Percentiles rank a stretch among this genome's conserved stretches.
Conservation (phyloP, 2,888 invertebrate genomes). For the Osmoderma eremita region DNA sequence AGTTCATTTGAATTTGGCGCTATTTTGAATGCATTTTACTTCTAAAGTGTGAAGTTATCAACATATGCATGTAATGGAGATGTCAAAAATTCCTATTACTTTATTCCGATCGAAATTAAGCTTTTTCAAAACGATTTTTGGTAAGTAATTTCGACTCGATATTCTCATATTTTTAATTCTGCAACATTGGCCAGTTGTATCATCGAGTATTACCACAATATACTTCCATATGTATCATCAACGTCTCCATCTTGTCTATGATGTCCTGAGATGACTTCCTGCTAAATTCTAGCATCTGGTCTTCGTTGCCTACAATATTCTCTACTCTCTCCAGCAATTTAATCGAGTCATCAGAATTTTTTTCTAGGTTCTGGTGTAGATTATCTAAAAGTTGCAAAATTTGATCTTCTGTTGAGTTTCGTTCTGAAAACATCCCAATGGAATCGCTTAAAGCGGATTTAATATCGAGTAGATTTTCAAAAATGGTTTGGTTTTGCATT, state of each 20-base stretch:
- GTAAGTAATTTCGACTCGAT: too few species aligned
- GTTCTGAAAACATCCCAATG: slow-evolving; percentile 62
- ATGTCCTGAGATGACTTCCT: slow-evolving; percentile 54
- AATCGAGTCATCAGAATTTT: slow-evolving; percentile 14
- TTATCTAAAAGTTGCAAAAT: slow-evolving; percentile 68
- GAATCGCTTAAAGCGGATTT: slow-evolving; percentile 53
- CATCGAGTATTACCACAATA: too few species aligned
- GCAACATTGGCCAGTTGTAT: too few species aligned
- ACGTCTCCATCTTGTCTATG: slow-evolving; percentile 67
- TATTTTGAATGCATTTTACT: too few species aligned
- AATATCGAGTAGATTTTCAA: slow-evolving; percentile 55
- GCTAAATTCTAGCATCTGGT: slow-evolving; percentile 44
- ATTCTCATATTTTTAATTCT: too few species aligned
- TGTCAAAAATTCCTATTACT: too few species aligned
- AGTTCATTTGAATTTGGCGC: too few species aligned
- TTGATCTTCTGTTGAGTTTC: slow-evolving; percentile 69
- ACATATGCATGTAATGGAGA: too few species aligned
- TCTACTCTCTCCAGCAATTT: slow-evolving; percentile 9
- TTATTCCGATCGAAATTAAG: too few species aligned
- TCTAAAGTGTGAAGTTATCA: too few species aligned
- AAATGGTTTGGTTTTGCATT: slow-evolving; percentile 55
- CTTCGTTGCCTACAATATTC: slow-evolving; percentile 5
- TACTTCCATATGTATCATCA: too few species aligned
- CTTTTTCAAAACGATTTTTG: too few species aligned
- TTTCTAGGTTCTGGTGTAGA: slow-evolving; percentile 66